These are phyloP conservation scores for Paracyclopina nana DNA, from an alignment of 1,140 invertebrate genomes.

Conservation along the genomic window DNA sequence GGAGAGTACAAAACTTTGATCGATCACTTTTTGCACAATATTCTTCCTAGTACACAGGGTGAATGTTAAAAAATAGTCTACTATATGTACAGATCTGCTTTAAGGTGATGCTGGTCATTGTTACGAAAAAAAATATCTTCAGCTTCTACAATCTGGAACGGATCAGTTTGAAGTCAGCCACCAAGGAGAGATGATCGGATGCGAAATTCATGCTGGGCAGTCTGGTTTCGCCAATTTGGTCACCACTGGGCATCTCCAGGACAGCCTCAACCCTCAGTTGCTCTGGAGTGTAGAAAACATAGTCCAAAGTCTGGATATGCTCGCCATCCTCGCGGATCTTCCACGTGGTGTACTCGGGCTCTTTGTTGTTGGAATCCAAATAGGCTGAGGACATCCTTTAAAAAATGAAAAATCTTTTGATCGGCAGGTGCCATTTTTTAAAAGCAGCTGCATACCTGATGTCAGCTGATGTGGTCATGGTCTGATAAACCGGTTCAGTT, in stretches of 20 bases:
- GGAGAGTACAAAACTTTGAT: too few relatives aligned
- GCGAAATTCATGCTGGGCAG: slow-evolving; percentile 48
- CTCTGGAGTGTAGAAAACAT: slow-evolving; percentile 45
- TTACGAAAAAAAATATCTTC: too few relatives aligned
- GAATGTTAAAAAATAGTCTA: too few relatives aligned
- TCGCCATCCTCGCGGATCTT: slow-evolving; percentile 50
- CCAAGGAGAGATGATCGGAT: slow-evolving; percentile 56
- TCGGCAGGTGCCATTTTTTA: neutral
- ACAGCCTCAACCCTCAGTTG: slow-evolving; percentile 37
- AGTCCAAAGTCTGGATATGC: slow-evolving; percentile 52
- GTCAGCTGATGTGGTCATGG: slow-evolving; percentile 26
- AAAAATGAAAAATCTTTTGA: neutral
- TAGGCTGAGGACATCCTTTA: slow-evolving; percentile 18
- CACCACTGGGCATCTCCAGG: slow-evolving; percentile 39
- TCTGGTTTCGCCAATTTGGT: slow-evolving; percentile 42
- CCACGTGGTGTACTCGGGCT: slow-evolving; percentile 55
- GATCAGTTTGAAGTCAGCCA: slow-evolving; percentile 37
- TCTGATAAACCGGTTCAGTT: slow-evolving; percentile 43
- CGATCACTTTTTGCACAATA: too few relatives aligned
- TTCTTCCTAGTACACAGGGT: too few relatives aligned
- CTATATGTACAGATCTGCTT: too few relatives aligned
- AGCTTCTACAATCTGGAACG: too few relatives aligned
- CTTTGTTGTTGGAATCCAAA: slow-evolving; percentile 23
- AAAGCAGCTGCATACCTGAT: slow-evolving; percentile 1
- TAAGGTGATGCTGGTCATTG: too few relatives aligned